Evolutionary conservation across 2,888 invertebrate genomes (phyloP).

Genomic region (Agonopterix arenella): DNA sequence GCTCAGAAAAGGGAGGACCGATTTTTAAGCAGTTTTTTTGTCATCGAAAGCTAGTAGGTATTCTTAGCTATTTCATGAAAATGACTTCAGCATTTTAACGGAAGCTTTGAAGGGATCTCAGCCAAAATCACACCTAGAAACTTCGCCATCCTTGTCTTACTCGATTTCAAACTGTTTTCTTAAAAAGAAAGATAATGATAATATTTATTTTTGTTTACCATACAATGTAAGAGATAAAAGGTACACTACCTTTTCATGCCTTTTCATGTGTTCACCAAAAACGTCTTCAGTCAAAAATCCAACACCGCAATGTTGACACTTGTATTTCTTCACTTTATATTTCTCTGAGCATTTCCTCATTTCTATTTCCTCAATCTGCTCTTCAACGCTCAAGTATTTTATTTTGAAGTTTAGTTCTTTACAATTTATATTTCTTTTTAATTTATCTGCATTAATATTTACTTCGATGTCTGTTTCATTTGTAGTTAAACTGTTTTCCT

Average conservation of each 20-base stretch:
- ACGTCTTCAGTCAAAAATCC: conserved; percentile 6
- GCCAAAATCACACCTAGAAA: too few species aligned
- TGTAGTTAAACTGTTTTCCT: conserved; percentile 1
- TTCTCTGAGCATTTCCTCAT: conserved; percentile 10
- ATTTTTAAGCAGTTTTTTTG: too few species aligned
- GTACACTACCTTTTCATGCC: not conserved
- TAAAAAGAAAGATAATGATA: too few species aligned
- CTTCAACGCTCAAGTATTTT: conserved; percentile 16
- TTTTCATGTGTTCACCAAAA: not conserved
- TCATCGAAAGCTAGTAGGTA: too few species aligned
- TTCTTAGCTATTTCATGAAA: too few species aligned
- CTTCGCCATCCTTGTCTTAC: too few species aligned
- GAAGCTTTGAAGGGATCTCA: too few species aligned
- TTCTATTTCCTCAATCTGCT: conserved; percentile 20
- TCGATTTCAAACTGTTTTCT: too few species aligned
- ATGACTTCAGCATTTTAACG: too few species aligned
- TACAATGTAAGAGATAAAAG: too few species aligned
- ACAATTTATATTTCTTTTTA: conserved; percentile 1
- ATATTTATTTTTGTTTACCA: too few species aligned
- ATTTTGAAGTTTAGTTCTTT: conserved; percentile 18
- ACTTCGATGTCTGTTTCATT: not conserved
- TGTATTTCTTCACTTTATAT: conserved; percentile 12
- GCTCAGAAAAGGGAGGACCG: too few species aligned
- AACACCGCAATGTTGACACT: conserved; percentile 16
- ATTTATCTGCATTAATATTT: not conserved